Conservation (phyloP, 2,113 vertebrate genomes). For the Piprites chloris region DNA sequence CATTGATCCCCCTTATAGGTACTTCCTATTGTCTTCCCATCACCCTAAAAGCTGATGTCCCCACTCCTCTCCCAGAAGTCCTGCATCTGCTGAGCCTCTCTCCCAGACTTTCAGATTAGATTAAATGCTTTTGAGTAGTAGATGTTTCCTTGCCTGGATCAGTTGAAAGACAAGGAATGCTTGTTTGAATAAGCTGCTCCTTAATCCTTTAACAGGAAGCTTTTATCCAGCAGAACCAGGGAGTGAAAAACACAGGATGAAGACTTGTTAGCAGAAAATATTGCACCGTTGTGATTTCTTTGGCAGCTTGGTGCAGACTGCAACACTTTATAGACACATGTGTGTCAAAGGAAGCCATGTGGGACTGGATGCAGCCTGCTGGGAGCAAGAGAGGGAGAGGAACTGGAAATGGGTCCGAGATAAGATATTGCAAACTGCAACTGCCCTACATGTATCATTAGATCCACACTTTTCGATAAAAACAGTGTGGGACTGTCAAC, state of each 20-base stretch:
- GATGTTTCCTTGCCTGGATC: background rate
- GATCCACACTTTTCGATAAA: conserved; percentile 2
- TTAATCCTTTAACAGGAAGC: background rate
- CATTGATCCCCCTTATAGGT: accelerated
- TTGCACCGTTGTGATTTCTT: background rate
- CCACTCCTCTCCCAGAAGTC: background rate
- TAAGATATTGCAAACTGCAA: background rate
- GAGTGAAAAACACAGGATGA: background rate
- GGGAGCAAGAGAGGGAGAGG: background rate
- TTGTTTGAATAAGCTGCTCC: background rate
- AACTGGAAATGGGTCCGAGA: background rate
- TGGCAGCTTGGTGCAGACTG: background rate
- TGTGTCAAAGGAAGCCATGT: background rate
- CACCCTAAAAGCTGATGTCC: background rate
- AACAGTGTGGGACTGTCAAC: conserved; percentile 48
- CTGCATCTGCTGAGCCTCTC: background rate
- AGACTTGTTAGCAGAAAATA: conserved; percentile 45
- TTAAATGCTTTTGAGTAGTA: background rate
- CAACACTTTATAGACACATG: background rate
- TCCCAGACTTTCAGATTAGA: background rate
- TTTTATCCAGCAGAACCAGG: background rate
- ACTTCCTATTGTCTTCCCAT: background rate
- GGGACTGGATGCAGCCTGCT: background rate
- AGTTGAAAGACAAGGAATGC: background rate
- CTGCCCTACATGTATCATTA: background rate